Base-by-base conservation (phyloP, 1,140 invertebrate genomes). In the Aphelenchoides avenae region DNA sequence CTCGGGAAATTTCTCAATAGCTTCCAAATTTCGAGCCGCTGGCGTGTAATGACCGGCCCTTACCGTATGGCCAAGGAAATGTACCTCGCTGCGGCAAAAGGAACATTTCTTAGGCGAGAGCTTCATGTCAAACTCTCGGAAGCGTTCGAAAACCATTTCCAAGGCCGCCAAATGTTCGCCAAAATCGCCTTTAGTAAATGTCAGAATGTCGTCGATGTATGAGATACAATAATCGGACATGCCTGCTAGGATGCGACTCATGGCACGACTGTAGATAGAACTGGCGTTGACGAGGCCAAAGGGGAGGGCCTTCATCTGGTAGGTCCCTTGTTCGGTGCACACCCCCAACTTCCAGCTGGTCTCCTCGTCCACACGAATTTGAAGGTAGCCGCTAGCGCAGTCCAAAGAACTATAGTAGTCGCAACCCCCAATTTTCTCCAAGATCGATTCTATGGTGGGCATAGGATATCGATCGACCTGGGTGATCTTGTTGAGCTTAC, bases 391-490 rank as follows among this genome's bases (percentile, higher is more conserved):
- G 2, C 40, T 48, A 0, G 47, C 11, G 26, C 33, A 43, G 9
- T 50, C 47, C 24, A 50, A 15, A 0, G 40, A 48, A 0, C n/a
- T 41, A 20, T 50, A 50, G 5, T 48, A 50, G n/a, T 26, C 20
- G 39, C 47, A 50, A 7, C 30, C 22, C 15, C 47, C 47, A n/a
- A 50, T 18, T 22, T 7, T 50, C 9, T 50, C 47, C 47, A 50
- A 36, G 5, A 62, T 70, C 27, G 81, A 78, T n/a, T 81, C 77
- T 18, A 83, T 79, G 3, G 69, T 33, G 0, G 81, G 82, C 0
- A 84, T 44, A 65, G 83, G 82, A 64, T 79, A 84, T 22, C 56
- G 68, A 63, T 84, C 81, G 41, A 67, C 52, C 0, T 73, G 68
- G 0, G 77, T 81, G 0, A 56, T 67, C 49, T 27, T 13, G 64